phyloP scores from a whole-genome alignment of 1,140 invertebrate genomes.

The Drosophila paulistorum region DNA sequence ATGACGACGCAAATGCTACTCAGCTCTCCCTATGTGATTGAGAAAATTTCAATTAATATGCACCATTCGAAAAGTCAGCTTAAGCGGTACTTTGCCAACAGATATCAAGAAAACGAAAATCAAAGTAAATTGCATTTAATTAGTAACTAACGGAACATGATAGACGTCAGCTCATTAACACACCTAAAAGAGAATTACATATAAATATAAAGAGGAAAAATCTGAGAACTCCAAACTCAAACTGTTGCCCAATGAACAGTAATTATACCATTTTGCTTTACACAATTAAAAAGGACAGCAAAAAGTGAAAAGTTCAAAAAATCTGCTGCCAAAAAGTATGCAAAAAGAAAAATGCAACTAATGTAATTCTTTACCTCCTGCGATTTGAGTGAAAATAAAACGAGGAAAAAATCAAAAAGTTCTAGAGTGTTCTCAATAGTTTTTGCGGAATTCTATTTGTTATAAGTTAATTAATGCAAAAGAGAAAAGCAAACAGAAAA shows the following conservation, averaged over 20 bases:
- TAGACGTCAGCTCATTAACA: conserved; percentile 56
- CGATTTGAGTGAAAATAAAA: not conserved
- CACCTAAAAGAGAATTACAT: not conserved
- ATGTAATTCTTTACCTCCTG: not conserved
- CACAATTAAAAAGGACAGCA: conserved; percentile 4
- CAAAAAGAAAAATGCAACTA: conserved; percentile 15
- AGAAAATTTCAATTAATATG: conserved; percentile 54
- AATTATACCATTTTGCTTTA: conserved; percentile 57
- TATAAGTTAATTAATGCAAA: not conserved
- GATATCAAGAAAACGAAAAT: conserved; percentile 38
- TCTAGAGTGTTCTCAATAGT: not conserved
- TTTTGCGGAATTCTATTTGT: not conserved
- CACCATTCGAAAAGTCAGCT: conserved; percentile 48
- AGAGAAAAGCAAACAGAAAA: not conserved
- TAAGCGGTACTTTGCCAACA: conserved; percentile 49
- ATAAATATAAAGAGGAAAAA: conserved; percentile 20
- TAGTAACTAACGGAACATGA: conserved; percentile 55
- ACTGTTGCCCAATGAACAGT: conserved; percentile 40
- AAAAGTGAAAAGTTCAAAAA: conserved; percentile 48
- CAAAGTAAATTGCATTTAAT: conserved; percentile 76
- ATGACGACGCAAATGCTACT: conserved; percentile 4
- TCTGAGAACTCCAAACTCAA: conserved; percentile 21
- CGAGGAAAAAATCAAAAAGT: conserved; percentile 5
- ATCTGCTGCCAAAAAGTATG: conserved; percentile 55
- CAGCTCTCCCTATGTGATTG: not conserved